phyloP scores from a whole-genome alignment of 2,113 vertebrate species.

The Coptodon rendalli region DNA sequence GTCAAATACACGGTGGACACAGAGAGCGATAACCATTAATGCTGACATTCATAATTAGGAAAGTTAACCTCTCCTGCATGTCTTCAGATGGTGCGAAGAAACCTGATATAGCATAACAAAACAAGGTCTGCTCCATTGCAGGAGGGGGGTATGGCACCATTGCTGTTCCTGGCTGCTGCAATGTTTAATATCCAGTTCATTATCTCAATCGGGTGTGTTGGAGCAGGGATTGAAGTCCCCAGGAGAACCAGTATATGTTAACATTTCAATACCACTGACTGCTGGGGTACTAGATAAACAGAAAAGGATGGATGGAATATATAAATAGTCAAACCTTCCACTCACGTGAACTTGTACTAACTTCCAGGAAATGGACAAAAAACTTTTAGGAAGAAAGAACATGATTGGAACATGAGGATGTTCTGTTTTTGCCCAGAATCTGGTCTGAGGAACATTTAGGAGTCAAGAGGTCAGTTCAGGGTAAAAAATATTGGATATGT shows the following conservation, averaged over 20 bases:
- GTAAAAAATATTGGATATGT: not conserved
- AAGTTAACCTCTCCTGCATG: not conserved
- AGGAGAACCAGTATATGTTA: not conserved
- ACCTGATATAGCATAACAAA: not conserved
- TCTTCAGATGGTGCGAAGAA: not conserved
- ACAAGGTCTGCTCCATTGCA: not conserved
- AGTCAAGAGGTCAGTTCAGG: not conserved
- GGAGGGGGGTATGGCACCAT: not conserved
- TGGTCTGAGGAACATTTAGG: not conserved
- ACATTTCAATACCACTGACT: not conserved
- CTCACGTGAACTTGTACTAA: not conserved
- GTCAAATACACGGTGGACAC: not conserved
- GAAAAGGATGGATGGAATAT: not conserved
- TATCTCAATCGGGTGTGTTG: not conserved
- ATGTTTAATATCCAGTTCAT: not conserved
- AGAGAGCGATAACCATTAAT: not conserved
- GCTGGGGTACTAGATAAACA: not conserved
- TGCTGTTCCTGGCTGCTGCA: not conserved
- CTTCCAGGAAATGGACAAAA: not conserved
- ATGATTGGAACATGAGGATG: not conserved
- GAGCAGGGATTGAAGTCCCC: not conserved
- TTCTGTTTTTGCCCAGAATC: not conserved
- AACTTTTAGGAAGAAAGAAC: not conserved
- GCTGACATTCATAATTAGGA: not conserved
- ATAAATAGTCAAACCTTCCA: not conserved